phyloP scores from a whole-genome alignment of 2,113 vertebrate species.

The Aspiorhynchus laticeps region DNA sequence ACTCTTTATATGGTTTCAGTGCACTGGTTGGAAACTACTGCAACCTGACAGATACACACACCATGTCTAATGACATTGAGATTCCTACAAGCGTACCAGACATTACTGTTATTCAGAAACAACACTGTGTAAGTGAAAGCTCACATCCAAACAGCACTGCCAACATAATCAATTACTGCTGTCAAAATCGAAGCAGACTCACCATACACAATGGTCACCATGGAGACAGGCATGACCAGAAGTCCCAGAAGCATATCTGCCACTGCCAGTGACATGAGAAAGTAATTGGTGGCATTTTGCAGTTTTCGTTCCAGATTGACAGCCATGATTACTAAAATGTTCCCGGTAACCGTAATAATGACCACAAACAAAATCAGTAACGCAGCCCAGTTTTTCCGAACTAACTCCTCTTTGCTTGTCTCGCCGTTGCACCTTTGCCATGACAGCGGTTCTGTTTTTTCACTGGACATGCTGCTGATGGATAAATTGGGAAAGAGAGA shows the following conservation, averaged over 20 bases:
- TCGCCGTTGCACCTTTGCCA: conserved; percentile 62
- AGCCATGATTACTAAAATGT: conserved; percentile 96
- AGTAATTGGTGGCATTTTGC: conserved; percentile 97
- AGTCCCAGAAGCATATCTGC: conserved; percentile 95
- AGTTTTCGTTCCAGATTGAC: conserved; percentile 96
- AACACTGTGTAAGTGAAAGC: conserved; percentile 11
- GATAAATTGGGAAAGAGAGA: conserved; percentile 58
- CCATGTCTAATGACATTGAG: neutral
- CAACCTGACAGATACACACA: neutral
- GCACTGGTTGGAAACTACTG: neutral
- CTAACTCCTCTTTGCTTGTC: conserved; percentile 62
- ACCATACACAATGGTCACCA: conserved; percentile 95
- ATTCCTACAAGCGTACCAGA: neutral
- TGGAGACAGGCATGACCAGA: conserved; percentile 96
- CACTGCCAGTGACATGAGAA: conserved; percentile 96
- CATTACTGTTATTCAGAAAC: neutral
- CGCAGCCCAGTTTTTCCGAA: conserved; percentile 89
- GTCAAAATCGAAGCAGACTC: conserved; percentile 67
- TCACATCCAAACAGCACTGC: conserved; percentile 11
- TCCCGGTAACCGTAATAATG: conserved; percentile 89
- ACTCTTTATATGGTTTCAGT: neutral
- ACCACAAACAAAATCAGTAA: conserved; percentile 85
- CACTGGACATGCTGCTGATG: neutral
- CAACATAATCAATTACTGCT: neutral
- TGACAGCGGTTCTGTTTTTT: conserved; percentile 56